Conservation (phyloP, 1,140 invertebrate species). For the Philaenus spumarius region DNA sequence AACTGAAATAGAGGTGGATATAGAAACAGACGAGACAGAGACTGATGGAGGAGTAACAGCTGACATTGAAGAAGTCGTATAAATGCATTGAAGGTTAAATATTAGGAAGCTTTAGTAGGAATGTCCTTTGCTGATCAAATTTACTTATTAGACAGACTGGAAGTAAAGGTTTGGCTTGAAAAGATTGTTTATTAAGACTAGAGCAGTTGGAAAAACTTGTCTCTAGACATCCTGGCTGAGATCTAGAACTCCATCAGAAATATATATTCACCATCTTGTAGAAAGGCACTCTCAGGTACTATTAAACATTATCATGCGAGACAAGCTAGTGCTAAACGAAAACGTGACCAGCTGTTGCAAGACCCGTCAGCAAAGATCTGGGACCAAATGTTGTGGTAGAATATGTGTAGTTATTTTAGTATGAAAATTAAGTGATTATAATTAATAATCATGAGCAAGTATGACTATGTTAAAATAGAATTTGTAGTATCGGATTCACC, state of each 20-base stretch:
- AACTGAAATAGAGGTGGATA: conserved; percentile 59
- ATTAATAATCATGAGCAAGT: too few relatives aligned
- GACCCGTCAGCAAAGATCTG: conserved; percentile 81
- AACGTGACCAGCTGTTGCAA: conserved; percentile 69
- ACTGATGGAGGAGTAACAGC: conserved; percentile 60
- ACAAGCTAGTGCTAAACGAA: conserved; percentile 74
- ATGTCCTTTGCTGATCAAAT: too few relatives aligned
- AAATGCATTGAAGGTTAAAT: background rate
- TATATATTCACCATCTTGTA: conserved; percentile 82
- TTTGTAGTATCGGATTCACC: too few relatives aligned
- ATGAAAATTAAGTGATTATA: too few relatives aligned
- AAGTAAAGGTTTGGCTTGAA: conserved; percentile 71
- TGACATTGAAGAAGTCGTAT: conserved; percentile 44
- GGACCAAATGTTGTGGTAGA: too few relatives aligned
- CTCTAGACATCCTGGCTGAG: conserved; percentile 79
- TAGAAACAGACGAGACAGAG: conserved; percentile 70
- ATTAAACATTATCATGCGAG: conserved; percentile 62
- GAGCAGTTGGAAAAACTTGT: conserved; percentile 67
- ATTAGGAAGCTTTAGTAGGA: conserved; percentile 2
- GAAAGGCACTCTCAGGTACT: conserved; percentile 72
- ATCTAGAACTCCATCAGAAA: conserved; percentile 87
- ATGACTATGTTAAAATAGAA: too few relatives aligned
- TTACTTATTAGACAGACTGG: too few relatives aligned
- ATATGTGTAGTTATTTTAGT: too few relatives aligned
- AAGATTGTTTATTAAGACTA: conserved; percentile 67